These are phyloP conservation scores for Nymphalis c-album DNA, from an alignment of 2,888 invertebrate species.

Conservation along the genomic window DNA sequence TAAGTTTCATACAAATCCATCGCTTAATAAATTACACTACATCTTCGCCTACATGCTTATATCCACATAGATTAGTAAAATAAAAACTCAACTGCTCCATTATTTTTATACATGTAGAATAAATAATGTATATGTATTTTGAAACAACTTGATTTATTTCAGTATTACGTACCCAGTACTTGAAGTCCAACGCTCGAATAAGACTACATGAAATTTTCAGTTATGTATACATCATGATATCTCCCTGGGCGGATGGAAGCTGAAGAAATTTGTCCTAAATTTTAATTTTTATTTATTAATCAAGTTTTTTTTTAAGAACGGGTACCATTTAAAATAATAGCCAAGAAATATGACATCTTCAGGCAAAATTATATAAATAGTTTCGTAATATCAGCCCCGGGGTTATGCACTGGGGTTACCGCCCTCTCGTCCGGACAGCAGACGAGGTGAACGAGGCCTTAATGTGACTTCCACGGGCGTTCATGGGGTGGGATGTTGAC, in stretches of 20 bases:
- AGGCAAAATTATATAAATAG: not conserved
- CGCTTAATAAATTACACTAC: too few relatives aligned
- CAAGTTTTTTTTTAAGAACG: not conserved
- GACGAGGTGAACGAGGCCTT: conserved; percentile 33
- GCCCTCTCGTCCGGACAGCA: conserved; percentile 41
- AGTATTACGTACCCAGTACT: conserved; percentile 1
- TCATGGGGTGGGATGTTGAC: not conserved
- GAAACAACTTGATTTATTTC: not conserved
- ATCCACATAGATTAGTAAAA: too few relatives aligned
- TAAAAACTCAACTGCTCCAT: too few relatives aligned
- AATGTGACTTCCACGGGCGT: conserved; percentile 21
- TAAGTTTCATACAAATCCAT: too few relatives aligned
- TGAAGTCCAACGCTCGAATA: conserved; percentile 20
- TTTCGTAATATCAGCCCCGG: conserved; percentile 4
- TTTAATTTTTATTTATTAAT: not conserved
- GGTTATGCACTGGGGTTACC: conserved; percentile 38
- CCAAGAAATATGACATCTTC: not conserved
- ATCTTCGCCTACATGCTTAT: too few relatives aligned
- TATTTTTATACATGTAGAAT: not conserved
- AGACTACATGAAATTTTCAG: conserved; percentile 25
- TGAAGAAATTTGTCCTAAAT: not conserved
- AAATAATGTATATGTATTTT: not conserved
- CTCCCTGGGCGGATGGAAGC: not conserved
- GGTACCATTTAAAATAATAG: not conserved
- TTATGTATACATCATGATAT: not conserved